Conservation (phyloP, 1,140 invertebrate genomes). For the Sarcophaga peregrina region DNA sequence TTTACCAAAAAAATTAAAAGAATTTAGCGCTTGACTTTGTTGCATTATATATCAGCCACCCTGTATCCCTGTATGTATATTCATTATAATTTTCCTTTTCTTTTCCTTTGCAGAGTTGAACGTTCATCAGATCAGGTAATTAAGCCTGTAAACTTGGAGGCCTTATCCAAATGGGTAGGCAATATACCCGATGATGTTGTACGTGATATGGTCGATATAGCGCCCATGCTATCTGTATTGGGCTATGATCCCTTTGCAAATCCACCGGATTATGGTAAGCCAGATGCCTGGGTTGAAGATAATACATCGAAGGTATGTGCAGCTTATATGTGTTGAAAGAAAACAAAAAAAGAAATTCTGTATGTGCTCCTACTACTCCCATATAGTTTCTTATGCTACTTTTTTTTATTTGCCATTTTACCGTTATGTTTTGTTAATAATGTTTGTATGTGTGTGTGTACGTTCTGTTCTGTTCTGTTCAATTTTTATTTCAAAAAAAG, state of each 20-base stretch:
- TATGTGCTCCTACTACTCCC: background rate
- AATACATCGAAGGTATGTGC: conserved; percentile 75
- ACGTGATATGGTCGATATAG: conserved; percentile 88
- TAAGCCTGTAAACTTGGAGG: conserved; percentile 97
- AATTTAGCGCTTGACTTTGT: too few relatives aligned
- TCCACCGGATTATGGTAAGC: conserved; percentile 91
- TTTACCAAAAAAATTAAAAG: too few relatives aligned
- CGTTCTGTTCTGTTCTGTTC: conserved; percentile 33
- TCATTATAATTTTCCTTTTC: background rate
- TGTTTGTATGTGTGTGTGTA: conserved; percentile 15
- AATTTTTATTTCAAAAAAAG: background rate
- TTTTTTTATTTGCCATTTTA: conserved; percentile 44
- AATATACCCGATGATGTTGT: conserved; percentile 91
- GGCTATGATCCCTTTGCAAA: conserved; percentile 95
- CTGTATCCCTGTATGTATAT: too few relatives aligned
- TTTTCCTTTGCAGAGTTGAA: conserved; percentile 82
- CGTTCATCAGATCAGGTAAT: conserved; percentile 98
- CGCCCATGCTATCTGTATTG: conserved; percentile 90
- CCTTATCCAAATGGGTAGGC: conserved; percentile 96
- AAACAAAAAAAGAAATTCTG: background rate
- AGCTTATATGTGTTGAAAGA: conserved; percentile 48
- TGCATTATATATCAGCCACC: too few relatives aligned
- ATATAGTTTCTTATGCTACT: background rate
- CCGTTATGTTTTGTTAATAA: background rate
- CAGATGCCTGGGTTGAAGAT: conserved; percentile 84